Evolutionary conservation across 2,888 invertebrate genomes (phyloP).

Genomic region (Seira ritae): DNA sequence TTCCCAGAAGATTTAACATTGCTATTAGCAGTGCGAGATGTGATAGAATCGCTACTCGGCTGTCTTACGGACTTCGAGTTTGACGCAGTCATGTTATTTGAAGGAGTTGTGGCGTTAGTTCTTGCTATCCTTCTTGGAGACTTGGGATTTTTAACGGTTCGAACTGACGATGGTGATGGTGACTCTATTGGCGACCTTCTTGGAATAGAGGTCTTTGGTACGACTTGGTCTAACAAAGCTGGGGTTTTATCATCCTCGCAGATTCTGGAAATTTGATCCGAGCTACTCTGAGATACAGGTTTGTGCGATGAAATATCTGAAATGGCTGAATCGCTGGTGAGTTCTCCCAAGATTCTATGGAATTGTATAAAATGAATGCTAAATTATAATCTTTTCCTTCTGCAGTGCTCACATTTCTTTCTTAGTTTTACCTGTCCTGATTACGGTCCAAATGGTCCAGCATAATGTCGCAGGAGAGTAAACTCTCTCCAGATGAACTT

Average conservation of each 20-base stretch:
- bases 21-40: conserved; percentile 1
- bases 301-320: conserved; percentile 65
- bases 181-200: conserved; percentile 21
- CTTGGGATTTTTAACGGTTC: conserved; percentile 35
- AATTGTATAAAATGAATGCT: conserved; percentile 3
- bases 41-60: conserved; percentile 16
- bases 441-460: conserved; percentile 59
- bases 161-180: conserved; percentile 26
- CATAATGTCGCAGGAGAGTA: conserved; percentile 70
- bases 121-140: conserved; percentile 30
- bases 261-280: conserved; percentile 27
- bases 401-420: background rate
- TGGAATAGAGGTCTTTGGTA: conserved; percentile 5
- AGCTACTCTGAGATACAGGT: conserved; percentile 35
- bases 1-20: conserved; percentile 29
- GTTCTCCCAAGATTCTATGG: conserved; percentile 53
- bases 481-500: conserved; percentile 70
- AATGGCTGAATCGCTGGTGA: conserved; percentile 65
- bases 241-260: conserved; percentile 5
- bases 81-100: background rate
- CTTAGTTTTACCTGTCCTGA: conserved; percentile 60
- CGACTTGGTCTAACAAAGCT: conserved; percentile 25
- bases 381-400: background rate
- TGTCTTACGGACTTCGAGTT: conserved; percentile 9
- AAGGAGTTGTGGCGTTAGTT: background rate